Conservation (phyloP, 2,888 invertebrate genomes). For the Meloe dianella region DNA sequence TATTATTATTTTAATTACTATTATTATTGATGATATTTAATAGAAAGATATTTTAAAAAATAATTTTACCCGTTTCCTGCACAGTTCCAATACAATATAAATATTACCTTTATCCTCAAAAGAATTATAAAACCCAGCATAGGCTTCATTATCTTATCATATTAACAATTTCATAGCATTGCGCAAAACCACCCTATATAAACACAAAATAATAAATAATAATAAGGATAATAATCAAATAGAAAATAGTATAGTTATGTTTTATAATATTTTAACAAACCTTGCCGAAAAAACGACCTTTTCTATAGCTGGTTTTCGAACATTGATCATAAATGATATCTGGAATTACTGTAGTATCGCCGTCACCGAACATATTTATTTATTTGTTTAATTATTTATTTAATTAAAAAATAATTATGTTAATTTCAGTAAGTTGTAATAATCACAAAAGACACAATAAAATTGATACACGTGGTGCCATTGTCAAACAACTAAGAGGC, state of each 20-base stretch:
- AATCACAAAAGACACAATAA: background rate
- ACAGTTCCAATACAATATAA: constrained; percentile 94
- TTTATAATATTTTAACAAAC: too few relatives aligned
- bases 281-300: constrained; percentile 88
- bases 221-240: too few relatives aligned
- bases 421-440: background rate
- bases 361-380: constrained; percentile 53
- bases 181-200: constrained; percentile 92
- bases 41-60: too few relatives aligned
- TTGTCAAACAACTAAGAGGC: too few relatives aligned
- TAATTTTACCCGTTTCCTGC: constrained; percentile 83
- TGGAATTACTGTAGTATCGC: constrained; percentile 67
- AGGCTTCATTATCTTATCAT: constrained; percentile 76
- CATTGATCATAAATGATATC: constrained; percentile 81
- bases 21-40: too few relatives aligned
- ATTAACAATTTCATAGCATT: constrained; percentile 96
- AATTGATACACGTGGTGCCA: too few relatives aligned
- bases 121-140: constrained; percentile 93
- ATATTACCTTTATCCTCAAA: constrained; percentile 94
- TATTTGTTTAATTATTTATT: too few relatives aligned
- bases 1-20: too few relatives aligned
- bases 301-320: constrained; percentile 77
- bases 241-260: too few relatives aligned
- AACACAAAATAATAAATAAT: background rate
- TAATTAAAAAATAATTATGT: background rate